These are phyloP conservation scores for Eurytoma adleriae DNA, from an alignment of 2,888 invertebrate genomes.

Conservation along the genomic window DNA sequence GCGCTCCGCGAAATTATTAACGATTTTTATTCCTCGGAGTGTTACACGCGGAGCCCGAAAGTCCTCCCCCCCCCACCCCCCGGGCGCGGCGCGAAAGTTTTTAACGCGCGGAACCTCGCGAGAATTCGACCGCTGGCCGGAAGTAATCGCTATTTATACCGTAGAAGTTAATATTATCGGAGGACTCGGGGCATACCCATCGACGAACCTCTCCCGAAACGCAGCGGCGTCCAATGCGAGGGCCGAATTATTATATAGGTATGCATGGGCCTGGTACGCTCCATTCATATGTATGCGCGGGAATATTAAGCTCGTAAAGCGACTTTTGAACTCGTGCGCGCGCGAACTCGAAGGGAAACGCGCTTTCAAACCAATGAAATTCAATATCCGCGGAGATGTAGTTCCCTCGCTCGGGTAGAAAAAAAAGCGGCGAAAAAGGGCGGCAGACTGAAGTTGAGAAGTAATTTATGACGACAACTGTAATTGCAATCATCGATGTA, in stretches of 20 bases:
- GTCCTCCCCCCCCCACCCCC: not conserved
- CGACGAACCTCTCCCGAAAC: not conserved
- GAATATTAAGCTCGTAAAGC: constrained; percentile 16
- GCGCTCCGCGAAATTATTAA: not conserved
- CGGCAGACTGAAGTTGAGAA: not conserved
- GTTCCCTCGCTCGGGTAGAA: not conserved
- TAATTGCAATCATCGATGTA: too few relatives aligned
- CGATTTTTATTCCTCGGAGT: not conserved
- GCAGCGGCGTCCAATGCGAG: too few relatives aligned
- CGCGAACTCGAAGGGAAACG: constrained; percentile 1
- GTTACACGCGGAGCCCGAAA: not conserved
- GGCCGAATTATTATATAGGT: too few relatives aligned
- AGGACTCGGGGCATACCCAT: not conserved
- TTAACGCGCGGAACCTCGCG: not conserved
- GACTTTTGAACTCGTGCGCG: constrained; percentile 2
- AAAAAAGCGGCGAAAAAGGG: not conserved
- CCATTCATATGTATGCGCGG: not conserved
- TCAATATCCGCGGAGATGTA: constrained; percentile 26
- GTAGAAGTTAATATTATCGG: constrained; percentile 32
- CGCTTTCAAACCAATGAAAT: constrained; percentile 26
- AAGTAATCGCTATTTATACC: constrained; percentile 39
- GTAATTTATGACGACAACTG: not conserved
- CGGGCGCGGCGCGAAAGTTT: too few relatives aligned
- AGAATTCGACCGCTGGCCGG: not conserved
- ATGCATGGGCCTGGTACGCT: too few relatives aligned